Base-by-base conservation (phyloP, 1,140 invertebrate species). In the Stegodyphus dumicola region DNA sequence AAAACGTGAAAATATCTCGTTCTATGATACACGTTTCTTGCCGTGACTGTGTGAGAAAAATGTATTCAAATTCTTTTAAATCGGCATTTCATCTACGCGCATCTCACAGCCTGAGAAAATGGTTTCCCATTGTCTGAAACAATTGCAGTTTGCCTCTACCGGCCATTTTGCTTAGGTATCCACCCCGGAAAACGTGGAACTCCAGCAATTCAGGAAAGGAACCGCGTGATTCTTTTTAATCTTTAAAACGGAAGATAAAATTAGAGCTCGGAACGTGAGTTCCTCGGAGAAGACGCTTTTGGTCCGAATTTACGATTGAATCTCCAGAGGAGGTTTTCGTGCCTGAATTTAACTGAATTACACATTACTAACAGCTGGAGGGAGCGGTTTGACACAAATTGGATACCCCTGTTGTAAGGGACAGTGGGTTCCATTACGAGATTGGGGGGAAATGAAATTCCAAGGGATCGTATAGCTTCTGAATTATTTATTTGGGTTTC, bases 211-310 rank as follows among this genome's bases (percentile, higher is more conserved):
- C 7, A 67, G 17, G 56, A 60, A 15, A 60, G 15, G 15, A 60
- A 60, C 56, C 56, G 65, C 65, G 65, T 67, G 65, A 67, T 67
- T 74, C 71, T 74, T 74, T 74, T 74, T 54, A n/a, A 52, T 74
- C 51, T 74, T 54, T 53, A 74, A 54, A 53, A 74, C 13, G 17
- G 71, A 17, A 74, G 52, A n/a, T 54, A 54, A 51, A 74, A 74
- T 74, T 56, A 56, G n/a, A 74, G 52, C 52, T 51, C 10, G 9
- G n/a, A 54, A 74, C 71, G 71, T 74, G 71, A 74, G 15, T 74
- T 56, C 52, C 9, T 71, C 51, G 10, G 33, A 67, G n/a, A 67
- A 60, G 56, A 60, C 11, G 65, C 33, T 33, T 33, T 33, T 33
- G 33, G 33, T 33, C 33, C 33, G 17, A 67, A 67, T 67, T 67